A percentile compares a stretch with the other conserved stretches of the same genome.
Evolutionary conservation across 2,888 invertebrate genomes (phyloP).

Genomic region (Eristalis intricaria): DNA sequence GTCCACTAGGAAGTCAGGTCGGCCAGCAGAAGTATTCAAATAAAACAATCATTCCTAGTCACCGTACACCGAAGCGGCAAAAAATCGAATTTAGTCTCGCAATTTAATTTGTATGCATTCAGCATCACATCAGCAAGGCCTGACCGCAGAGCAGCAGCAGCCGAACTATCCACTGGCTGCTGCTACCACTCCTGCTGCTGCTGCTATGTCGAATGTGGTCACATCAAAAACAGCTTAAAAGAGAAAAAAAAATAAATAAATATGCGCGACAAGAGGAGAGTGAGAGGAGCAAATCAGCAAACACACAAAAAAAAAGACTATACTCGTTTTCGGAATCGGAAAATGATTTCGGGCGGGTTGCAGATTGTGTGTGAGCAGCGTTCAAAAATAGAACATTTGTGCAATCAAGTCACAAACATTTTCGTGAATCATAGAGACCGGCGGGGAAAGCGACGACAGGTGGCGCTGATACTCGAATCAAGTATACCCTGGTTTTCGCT

Average conservation of each 20-base stretch:
- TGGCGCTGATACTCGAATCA: conserved; percentile 30
- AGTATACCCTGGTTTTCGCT: conserved; percentile 2
- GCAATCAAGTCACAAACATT: conserved; percentile 38
- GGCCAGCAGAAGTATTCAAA: not conserved
- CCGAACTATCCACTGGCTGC: not conserved
- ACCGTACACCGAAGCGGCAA: not conserved
- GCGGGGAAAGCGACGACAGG: conserved; percentile 43
- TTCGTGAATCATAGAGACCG: not conserved
- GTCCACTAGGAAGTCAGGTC: not conserved
- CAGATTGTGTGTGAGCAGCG: not conserved
- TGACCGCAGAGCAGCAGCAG: not conserved
- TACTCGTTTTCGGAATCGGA: conserved; percentile 5
- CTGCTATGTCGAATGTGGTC: conserved; percentile 1
- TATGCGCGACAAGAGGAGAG: not conserved
- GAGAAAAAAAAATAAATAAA: conserved; percentile 23
- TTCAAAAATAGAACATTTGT: conserved; percentile 55
- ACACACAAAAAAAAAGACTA: not conserved
- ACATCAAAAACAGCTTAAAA: conserved; percentile 25
- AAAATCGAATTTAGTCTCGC: conserved; percentile 40
- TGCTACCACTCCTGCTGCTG: not conserved
- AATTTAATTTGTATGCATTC: conserved; percentile 55
- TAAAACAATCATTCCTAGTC: not conserved
- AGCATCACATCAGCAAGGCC: conserved; percentile 9
- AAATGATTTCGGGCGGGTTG: conserved; percentile 5
- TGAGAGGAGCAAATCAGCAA: not conserved